A percentile compares a stretch with the other conserved stretches of the same genome.
Evolutionary conservation across 2,888 invertebrate genomes (phyloP).

Genomic region (Callimorpha dominula): DNA sequence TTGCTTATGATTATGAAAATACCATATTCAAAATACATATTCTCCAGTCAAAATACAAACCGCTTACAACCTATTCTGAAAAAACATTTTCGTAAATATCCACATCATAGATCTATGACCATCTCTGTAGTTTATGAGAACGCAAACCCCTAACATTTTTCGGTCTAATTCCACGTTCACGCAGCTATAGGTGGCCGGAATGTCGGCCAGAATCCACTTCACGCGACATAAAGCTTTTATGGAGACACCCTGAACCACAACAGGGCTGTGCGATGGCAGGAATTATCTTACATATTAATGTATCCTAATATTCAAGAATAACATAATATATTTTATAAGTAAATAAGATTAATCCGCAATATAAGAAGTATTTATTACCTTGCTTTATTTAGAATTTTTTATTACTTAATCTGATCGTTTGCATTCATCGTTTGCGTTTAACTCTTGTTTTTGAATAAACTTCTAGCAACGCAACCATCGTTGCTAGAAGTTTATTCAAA

Average conservation of each 20-base stretch:
- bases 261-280: constrained; percentile 33
- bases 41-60: background rate
- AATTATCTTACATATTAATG: background rate
- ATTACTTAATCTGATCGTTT: too few relatives aligned
- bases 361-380: too few relatives aligned
- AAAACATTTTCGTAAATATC: background rate
- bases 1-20: background rate
- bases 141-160: constrained; percentile 51
- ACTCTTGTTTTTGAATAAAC: too few relatives aligned
- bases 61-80: background rate
- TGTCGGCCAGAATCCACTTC: constrained; percentile 63
- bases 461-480: too few relatives aligned
- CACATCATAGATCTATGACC: constrained; percentile 21
- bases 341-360: too few relatives aligned
- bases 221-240: constrained; percentile 80
- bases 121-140: constrained; percentile 43
- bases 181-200: constrained; percentile 49
- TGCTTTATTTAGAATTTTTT: too few relatives aligned
- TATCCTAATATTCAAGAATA: too few relatives aligned
- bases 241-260: constrained; percentile 63
- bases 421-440: too few relatives aligned
- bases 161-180: constrained; percentile 55
- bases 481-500: too few relatives aligned
- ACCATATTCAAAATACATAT: too few relatives aligned
- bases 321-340: too few relatives aligned